These are phyloP conservation scores for Butorides virescens DNA, from an alignment of 2,113 vertebrate genomes.

Conservation along the genomic window DNA sequence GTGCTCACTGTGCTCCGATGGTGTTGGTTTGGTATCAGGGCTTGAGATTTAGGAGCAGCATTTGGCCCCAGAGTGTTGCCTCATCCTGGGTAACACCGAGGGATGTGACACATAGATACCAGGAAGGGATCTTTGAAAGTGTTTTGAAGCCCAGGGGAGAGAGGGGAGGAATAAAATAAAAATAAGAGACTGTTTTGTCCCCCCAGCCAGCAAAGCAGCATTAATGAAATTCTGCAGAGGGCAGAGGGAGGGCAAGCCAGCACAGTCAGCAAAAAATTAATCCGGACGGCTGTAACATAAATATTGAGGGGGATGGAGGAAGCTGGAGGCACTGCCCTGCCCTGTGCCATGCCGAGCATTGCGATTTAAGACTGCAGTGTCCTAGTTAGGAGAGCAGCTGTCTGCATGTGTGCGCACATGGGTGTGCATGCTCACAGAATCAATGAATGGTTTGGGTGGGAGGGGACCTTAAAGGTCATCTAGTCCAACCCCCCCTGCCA, in stretches of 20 bases:
- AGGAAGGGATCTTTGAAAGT: not conserved
- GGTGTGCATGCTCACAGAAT: rapidly evolving
- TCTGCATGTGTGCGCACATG: rapidly evolving
- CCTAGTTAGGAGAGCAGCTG: not conserved
- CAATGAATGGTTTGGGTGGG: not conserved
- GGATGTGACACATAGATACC: not conserved
- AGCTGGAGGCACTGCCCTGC: not conserved
- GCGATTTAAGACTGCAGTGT: not conserved
- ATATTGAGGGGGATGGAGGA: not conserved
- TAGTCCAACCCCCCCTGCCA: rapidly evolving
- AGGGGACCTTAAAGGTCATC: not conserved
- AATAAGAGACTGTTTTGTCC: not conserved
- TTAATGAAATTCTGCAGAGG: slow-evolving; percentile 32
- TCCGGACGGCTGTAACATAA: not conserved
- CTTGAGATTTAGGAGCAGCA: not conserved
- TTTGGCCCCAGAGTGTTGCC: not conserved
- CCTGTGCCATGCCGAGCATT: not conserved
- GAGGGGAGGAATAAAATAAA: not conserved
- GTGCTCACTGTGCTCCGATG: rapidly evolving
- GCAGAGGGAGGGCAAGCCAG: not conserved
- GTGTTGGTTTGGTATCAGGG: not conserved
- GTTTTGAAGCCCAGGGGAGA: not conserved
- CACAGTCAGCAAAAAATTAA: not conserved
- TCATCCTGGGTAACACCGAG: rapidly evolving
- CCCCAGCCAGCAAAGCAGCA: not conserved